A percentile compares a stretch with the other conserved stretches of the same genome.
These are phyloP conservation scores for Neodiprion virginianus DNA, from an alignment of 1,140 invertebrate species.

Conservation along the genomic window DNA sequence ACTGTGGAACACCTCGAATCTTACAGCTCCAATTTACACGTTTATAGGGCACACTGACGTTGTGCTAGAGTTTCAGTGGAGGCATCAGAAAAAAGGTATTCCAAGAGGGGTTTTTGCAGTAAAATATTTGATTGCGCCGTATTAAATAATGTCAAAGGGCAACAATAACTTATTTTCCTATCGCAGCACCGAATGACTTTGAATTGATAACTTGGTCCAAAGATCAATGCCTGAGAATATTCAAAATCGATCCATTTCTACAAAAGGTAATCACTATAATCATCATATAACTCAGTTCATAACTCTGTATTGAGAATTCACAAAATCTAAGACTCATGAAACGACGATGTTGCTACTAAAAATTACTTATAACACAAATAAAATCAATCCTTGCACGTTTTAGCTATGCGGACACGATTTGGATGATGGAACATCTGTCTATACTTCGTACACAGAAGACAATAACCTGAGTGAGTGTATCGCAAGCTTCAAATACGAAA, in stretches of 20 bases:
- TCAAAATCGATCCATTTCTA: slow-evolving; percentile 85
- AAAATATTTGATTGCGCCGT: slow-evolving; percentile 5
- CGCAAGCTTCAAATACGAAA: slow-evolving; percentile 16
- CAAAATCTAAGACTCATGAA: background rate
- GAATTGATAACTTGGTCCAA: slow-evolving; percentile 96
- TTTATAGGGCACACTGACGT: slow-evolving; percentile 94
- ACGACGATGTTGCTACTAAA: slow-evolving; percentile 17
- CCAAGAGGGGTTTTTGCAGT: background rate
- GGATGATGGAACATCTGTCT: slow-evolving; percentile 52
- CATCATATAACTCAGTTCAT: background rate
- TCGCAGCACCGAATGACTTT: slow-evolving; percentile 70
- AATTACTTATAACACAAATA: slow-evolving; percentile 22
- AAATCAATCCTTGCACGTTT: slow-evolving; percentile 18
- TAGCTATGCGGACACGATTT: slow-evolving; percentile 56
- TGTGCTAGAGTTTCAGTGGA: slow-evolving; percentile 94
- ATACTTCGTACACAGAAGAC: slow-evolving; percentile 55
- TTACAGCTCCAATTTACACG: slow-evolving; percentile 78
- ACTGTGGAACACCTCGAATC: slow-evolving; percentile 80
- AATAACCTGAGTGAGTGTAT: slow-evolving; percentile 49
- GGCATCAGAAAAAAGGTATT: slow-evolving; percentile 67
- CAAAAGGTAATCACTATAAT: slow-evolving; percentile 66
- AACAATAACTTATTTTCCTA: slow-evolving; percentile 25
- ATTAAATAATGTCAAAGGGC: slow-evolving; percentile 9
- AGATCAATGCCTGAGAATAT: slow-evolving; percentile 90
- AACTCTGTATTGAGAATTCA: background rate